Conservation (phyloP, 2,888 invertebrate genomes). For the Nowickia ferox region DNA sequence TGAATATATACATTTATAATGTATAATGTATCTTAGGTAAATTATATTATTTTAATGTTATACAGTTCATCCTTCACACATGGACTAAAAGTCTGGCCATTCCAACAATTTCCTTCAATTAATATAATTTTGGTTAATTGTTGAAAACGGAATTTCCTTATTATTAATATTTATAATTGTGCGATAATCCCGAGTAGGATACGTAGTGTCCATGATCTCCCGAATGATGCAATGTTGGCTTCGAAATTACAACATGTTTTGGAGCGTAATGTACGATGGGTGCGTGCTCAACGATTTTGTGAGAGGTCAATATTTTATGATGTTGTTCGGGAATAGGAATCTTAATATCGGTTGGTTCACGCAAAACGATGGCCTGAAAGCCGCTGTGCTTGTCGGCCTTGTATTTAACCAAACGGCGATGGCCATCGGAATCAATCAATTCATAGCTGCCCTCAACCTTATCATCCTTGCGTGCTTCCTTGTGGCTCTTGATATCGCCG, state of each 20-base stretch:
- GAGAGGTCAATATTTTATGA: constrained; percentile 73
- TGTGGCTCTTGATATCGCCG: constrained; percentile 84
- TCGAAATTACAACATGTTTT: constrained; percentile 42
- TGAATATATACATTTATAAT: constrained; percentile 3
- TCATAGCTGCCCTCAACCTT: constrained; percentile 84
- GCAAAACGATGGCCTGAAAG: constrained; percentile 84
- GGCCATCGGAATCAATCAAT: constrained; percentile 84
- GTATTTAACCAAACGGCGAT: constrained; percentile 84
- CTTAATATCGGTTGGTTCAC: constrained; percentile 83
- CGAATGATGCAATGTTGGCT: constrained; percentile 27
- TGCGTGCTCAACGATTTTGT: constrained; percentile 75
- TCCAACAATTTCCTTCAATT: constrained; percentile 36
- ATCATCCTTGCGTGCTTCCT: constrained; percentile 84
- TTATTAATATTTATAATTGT: constrained; percentile 78
- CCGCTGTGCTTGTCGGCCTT: constrained; percentile 84
- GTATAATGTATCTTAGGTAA: constrained; percentile 51
- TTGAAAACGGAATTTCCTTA: neutral
- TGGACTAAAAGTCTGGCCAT: constrained; percentile 43
- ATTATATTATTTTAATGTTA: constrained; percentile 53
- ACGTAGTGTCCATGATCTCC: constrained; percentile 76
- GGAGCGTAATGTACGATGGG: constrained; percentile 76
- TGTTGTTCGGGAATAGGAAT: constrained; percentile 78
- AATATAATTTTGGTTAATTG: constrained; percentile 13
- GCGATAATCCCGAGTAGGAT: constrained; percentile 76
- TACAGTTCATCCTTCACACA: constrained; percentile 26